Evolutionary conservation across 2,797 vertebrate genomes (phyloP), one percentile per base, ranked within the genome.

Genomic region (Zenarchopterus dispar): DNA sequence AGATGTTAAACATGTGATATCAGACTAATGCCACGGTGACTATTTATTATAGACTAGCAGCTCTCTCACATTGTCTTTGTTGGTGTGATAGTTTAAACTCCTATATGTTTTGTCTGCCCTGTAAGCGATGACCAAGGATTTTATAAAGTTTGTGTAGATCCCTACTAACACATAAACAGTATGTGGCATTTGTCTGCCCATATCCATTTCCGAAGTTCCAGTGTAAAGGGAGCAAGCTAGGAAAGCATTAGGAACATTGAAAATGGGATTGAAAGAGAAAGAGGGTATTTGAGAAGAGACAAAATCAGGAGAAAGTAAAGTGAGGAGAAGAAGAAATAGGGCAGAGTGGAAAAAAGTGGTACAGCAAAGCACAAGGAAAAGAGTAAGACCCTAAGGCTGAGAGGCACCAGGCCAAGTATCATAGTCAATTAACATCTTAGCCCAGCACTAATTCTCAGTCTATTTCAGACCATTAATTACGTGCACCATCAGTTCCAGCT

Each of bases 391-490:
- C 91, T 73, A 50, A 48, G 91, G 91, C 88, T 76, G 78, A 64
- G 82, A 83, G 83, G 82, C 88, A 92, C 91, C 90, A 88, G 87
- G 81, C 81, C 75, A 91, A 91, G 88, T 89, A 93, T 93, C 89
- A 84, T 87, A 87, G 89, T 91, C 92, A 92, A 93, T 94, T 93
- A 93, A 89, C 89, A 87, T 91, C 86, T 81, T 70, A 84, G 85
- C 87, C 83, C 81, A 84, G 82, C 83, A 84, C 90, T 92, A 91
- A 92, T 91, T 88, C 88, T 82, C 83, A 89, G 88, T 92, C 89
- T 92, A 91, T 92, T 92, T 91, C 83, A 82, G 86, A 92, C 81
- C 88, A 89, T 91, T 93, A 93, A 94, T 93, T 92, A 93, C 91
- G 84, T 80, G 81, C 87, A 85, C 79, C 91, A 88, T 93, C 91